phyloP scores from a whole-genome alignment of 2,888 invertebrate genomes.

The Conus canariensis region DNA sequence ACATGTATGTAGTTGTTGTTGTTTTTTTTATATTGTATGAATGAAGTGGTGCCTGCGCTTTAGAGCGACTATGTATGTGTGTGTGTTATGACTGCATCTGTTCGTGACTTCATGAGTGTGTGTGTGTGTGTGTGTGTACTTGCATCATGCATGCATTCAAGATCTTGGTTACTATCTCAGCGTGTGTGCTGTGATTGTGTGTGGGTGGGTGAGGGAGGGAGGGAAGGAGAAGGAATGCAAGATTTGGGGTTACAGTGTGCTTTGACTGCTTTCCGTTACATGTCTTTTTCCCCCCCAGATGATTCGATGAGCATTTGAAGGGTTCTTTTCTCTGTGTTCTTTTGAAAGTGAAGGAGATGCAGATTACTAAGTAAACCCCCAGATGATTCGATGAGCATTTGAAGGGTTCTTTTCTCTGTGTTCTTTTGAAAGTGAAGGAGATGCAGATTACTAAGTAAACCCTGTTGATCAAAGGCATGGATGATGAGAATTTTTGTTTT shows the following conservation, averaged over 20 bases:
- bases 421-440: neutral
- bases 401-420: neutral
- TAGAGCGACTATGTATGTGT: neutral
- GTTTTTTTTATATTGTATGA: neutral
- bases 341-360: neutral
- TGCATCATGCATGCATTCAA: too few species aligned
- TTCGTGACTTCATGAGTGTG: neutral
- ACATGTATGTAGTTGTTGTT: neutral
- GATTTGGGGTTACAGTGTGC: neutral
- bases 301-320: neutral
- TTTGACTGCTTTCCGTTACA: neutral
- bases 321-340: neutral
- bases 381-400: neutral
- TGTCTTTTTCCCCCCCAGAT: neutral
- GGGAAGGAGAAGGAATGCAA: neutral
- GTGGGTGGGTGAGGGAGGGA: neutral
- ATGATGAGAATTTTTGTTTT: neutral
- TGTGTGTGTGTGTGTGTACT: neutral
- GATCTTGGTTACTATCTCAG: neutral
- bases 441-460: neutral
- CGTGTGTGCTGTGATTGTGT: neutral
- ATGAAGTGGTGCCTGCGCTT: too few species aligned
- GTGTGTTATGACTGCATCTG: neutral
- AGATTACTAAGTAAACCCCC: neutral
- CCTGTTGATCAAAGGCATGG: neutral